Percentiles rank a stretch among this genome's conserved stretches.
These are phyloP conservation scores for Platichthys flesus DNA, from an alignment of 2,113 vertebrate species.

Conservation along the genomic window DNA sequence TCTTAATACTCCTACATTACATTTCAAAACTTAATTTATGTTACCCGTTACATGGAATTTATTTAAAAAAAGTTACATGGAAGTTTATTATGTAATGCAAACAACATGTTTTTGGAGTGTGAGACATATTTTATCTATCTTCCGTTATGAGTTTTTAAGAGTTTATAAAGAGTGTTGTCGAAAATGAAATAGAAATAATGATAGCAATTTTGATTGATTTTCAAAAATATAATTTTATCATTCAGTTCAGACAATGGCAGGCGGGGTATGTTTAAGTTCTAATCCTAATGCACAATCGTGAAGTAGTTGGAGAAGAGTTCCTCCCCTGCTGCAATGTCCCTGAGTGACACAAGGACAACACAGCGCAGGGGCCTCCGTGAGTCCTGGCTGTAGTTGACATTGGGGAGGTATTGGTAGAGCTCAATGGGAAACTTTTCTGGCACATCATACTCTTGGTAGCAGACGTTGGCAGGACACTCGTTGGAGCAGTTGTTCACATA, in stretches of 20 bases:
- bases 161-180: neutral
- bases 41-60: no score
- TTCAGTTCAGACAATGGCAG: neutral
- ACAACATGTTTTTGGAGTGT: no score
- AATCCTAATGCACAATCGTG: slow-evolving; percentile 88
- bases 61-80: no score
- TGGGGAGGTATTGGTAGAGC: slow-evolving; percentile 91
- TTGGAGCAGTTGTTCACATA: slow-evolving; percentile 96
- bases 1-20: neutral
- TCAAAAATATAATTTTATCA: neutral
- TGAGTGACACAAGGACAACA: slow-evolving; percentile 89
- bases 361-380: slow-evolving; percentile 85
- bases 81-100: no score
- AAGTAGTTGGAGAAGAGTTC: slow-evolving; percentile 97
- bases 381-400: slow-evolving; percentile 86
- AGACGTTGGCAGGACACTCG: slow-evolving; percentile 89
- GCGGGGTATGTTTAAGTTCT: slow-evolving; percentile 6
- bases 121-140: slow-evolving; percentile 3
- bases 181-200: neutral
- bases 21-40: neutral
- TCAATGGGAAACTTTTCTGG: slow-evolving; percentile 88
- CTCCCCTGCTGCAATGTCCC: slow-evolving; percentile 88
- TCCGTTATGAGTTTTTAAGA: neutral
- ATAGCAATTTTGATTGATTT: neutral
- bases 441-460: slow-evolving; percentile 94